Conservation (phyloP, 2,797 vertebrate species). For the Diplodus sargus region DNA sequence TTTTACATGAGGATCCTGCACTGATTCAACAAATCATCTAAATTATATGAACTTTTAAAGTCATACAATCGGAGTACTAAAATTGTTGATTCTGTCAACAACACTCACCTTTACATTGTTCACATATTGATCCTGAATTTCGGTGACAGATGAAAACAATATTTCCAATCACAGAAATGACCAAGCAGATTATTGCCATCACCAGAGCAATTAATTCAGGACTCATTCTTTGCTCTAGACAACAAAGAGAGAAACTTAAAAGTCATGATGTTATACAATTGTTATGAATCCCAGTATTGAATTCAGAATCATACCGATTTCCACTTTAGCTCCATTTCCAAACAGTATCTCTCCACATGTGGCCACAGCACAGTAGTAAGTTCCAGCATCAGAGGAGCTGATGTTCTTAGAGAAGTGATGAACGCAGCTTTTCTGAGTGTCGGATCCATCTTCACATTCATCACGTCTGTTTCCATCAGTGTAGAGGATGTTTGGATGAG, state of each 20-base stretch:
- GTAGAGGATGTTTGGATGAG: constrained; percentile 37
- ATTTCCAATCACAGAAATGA: constrained; percentile 17
- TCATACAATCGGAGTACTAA: no score
- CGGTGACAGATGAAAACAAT: not conserved
- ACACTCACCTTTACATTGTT: constrained; percentile 3
- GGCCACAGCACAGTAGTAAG: constrained; percentile 67
- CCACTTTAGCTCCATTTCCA: constrained; percentile 42
- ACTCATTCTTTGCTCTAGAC: not conserved
- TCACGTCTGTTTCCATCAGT: not conserved
- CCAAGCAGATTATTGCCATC: not conserved
- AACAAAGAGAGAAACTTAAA: not conserved
- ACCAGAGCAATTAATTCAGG: not conserved
- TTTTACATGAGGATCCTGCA: not conserved
- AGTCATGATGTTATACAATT: not conserved
- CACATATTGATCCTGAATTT: not conserved
- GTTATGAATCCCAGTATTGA: not conserved
- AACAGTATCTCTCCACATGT: constrained; percentile 64
- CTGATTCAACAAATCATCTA: no score
- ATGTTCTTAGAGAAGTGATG: constrained; percentile 38
- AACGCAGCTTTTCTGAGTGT: constrained; percentile 42
- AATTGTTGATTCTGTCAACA: no score
- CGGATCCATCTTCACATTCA: constrained; percentile 20
- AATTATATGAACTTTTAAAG: no score
- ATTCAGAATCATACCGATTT: not conserved
- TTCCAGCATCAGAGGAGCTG: constrained; percentile 49